Percentiles rank a stretch among this genome's conserved stretches.
These are phyloP conservation scores for Natrix natrix DNA, from an alignment of 2,797 vertebrate species.

Conservation along the genomic window DNA sequence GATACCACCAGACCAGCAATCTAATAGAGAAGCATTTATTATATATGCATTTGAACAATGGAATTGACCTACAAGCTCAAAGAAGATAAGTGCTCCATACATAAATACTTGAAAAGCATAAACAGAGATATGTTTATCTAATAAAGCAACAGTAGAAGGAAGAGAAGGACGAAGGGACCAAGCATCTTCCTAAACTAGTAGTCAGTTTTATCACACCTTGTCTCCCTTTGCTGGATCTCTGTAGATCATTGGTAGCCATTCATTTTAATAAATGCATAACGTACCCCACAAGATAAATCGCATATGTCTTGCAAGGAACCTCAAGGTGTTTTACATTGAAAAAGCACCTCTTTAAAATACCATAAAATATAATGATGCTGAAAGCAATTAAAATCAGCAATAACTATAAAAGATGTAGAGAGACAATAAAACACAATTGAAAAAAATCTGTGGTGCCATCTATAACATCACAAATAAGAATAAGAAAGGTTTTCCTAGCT, in stretches of 20 bases:
- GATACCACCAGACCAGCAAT: not conserved
- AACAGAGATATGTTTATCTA: not conserved
- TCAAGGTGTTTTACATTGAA: not conserved
- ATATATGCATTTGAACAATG: constrained; percentile 7
- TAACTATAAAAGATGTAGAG: not conserved
- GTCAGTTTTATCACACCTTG: not conserved
- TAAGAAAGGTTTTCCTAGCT: not conserved
- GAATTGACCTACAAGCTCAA: not conserved
- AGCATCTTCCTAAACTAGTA: not conserved
- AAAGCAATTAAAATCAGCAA: constrained; percentile 2
- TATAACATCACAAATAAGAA: not conserved
- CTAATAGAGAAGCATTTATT: constrained; percentile 21
- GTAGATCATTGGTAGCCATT: not conserved
- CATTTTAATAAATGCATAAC: not conserved
- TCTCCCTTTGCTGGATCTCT: not conserved
- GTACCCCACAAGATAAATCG: not conserved
- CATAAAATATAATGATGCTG: not conserved
- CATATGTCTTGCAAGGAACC: not conserved
- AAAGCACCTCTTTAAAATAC: not conserved
- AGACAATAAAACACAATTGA: not conserved
- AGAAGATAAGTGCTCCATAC: not conserved
- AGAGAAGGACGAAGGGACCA: no score
- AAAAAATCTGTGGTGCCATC: not conserved
- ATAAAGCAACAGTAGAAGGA: not conserved
- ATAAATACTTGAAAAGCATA: not conserved